Conservation (phyloP, 2,888 invertebrate species). For the Pheosia tremula region DNA sequence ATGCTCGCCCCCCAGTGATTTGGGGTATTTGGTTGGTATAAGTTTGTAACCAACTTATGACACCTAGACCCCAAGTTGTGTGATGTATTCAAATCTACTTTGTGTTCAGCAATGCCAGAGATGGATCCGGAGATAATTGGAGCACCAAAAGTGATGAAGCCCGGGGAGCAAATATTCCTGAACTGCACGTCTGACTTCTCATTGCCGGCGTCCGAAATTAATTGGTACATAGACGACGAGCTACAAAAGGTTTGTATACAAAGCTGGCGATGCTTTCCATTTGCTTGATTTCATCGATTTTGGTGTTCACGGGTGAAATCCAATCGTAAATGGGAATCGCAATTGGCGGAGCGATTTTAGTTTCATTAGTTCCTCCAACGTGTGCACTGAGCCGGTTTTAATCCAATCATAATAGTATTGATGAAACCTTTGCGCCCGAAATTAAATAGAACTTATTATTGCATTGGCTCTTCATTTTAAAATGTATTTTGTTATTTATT, state of each 20-base stretch:
- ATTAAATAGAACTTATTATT: background rate
- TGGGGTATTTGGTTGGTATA: constrained; percentile 28
- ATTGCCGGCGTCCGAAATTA: constrained; percentile 75
- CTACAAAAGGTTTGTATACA: constrained; percentile 70
- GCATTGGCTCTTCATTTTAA: too few species aligned
- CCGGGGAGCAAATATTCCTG: constrained; percentile 74
- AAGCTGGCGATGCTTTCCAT: constrained; percentile 14
- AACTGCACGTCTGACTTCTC: constrained; percentile 79
- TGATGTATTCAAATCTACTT: constrained; percentile 61
- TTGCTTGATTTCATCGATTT: constrained; percentile 34
- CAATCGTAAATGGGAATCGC: constrained; percentile 22
- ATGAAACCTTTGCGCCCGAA: background rate
- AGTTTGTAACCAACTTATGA: constrained; percentile 43
- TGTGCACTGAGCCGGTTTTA: background rate
- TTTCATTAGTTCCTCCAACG: constrained; percentile 22
- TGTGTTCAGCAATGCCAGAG: constrained; percentile 73
- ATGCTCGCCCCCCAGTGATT: constrained; percentile 40
- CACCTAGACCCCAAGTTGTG: constrained; percentile 37
- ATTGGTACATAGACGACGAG: constrained; percentile 79
- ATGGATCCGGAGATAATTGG: constrained; percentile 73
- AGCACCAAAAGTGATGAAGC: constrained; percentile 73
- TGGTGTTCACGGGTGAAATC: constrained; percentile 21
- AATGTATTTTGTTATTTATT: too few species aligned
- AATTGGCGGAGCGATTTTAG: constrained; percentile 31
- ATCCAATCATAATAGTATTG: background rate